Evolutionary conservation across 2,113 vertebrate genomes (phyloP), one percentile per base, ranked within the genome.

Genomic region (Pollachius pollachius): DNA sequence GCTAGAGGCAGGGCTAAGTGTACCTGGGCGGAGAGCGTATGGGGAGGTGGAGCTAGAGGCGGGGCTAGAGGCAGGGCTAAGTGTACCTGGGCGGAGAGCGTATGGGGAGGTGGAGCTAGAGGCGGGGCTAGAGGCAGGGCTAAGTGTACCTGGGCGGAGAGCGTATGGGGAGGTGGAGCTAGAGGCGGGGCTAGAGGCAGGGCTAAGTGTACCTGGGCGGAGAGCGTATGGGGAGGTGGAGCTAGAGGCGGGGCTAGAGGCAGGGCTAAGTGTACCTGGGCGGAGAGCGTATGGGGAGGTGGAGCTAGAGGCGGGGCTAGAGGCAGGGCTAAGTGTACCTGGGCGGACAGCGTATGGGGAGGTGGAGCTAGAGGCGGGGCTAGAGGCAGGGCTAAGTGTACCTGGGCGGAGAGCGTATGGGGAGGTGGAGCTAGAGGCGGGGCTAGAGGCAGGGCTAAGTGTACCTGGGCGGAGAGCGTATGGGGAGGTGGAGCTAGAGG

Each of bases 401-500:
- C 88, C 88, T 90, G 88, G 15, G 96, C 95, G 70, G 96, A n/a
- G n/a, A n/a, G n/a, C n/a, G n/a, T n/a, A n/a, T n/a, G n/a, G n/a
- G 96, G 89, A 98, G 92, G 83, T 81, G 74, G 87, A 79, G 4
- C 27, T 27, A 27, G 27, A 27, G 27, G 69, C 62, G 54, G 54
- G 3, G 54, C 17, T 5, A 11, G 37, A 41, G 37, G 27, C 27
- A 4, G 27, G 27, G 27, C 27, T 27, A 27, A 27, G 5, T 70
- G 27, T 88, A 90, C 88, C 88, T 90, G 88, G 15, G 96, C 95
- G 70, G 96, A n/a, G n/a, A n/a, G n/a, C n/a, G n/a, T n/a, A n/a
- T n/a, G n/a, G n/a, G 96, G 89, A 98, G 92, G 83, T 81, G 74
- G 87, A 79, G 4, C 27, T 27, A 27, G 27, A 27, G 27, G 69